A percentile compares a stretch with the other conserved stretches of the same genome.
These are phyloP conservation scores for Streptopelia turtur DNA, from an alignment of 2,797 vertebrate genomes.

Conservation along the genomic window DNA sequence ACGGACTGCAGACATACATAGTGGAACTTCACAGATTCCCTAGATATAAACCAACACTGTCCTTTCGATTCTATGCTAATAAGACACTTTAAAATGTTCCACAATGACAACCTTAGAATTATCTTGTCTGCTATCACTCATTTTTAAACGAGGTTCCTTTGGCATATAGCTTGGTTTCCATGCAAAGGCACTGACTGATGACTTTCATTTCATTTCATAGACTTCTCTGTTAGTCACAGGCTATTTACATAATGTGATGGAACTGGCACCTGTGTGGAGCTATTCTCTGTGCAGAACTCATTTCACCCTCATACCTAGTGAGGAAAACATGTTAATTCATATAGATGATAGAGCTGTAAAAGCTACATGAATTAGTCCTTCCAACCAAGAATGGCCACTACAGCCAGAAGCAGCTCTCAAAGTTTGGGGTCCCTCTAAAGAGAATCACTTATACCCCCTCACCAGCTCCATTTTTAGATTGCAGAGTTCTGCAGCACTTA, in stretches of 20 bases:
- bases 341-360: neutral
- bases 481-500: neutral
- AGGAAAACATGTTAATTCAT: neutral
- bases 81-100: constrained; percentile 23
- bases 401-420: neutral
- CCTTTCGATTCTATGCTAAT: constrained; percentile 45
- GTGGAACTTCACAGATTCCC: neutral
- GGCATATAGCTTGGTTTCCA: neutral
- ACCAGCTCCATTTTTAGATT: neutral
- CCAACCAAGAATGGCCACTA: neutral
- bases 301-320: neutral
- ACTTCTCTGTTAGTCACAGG: constrained; percentile 53
- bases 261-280: constrained; percentile 28
- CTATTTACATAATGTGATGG: constrained; percentile 66
- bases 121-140: constrained; percentile 59
- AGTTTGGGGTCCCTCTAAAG: neutral
- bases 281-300: constrained; percentile 15
- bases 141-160: constrained; percentile 39
- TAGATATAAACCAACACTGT: neutral
- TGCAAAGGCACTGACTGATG: constrained; percentile 39
- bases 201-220: constrained; percentile 5
- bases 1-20: neutral
- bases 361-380: neutral
- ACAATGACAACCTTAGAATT: constrained; percentile 54
- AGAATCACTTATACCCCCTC: neutral